A percentile compares a stretch with the other conserved stretches of the same genome.
Evolutionary conservation across 2,113 vertebrate species (phyloP).

Genomic region (Nicator chloris): DNA sequence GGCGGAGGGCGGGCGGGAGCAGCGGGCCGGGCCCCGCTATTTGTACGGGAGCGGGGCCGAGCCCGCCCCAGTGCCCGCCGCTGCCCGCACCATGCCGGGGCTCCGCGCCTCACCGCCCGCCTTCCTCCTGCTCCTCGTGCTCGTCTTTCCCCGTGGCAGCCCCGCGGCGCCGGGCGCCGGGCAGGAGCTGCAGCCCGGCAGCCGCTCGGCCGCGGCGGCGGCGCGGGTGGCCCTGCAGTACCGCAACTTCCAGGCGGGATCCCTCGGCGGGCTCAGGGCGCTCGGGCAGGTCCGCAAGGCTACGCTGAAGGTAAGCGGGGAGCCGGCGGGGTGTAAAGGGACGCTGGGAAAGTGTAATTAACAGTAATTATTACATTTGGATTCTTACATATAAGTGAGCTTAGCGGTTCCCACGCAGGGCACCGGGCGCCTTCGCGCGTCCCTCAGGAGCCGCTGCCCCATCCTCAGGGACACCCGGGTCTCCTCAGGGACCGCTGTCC

Average conservation of each 20-base stretch:
- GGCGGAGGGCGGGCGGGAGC: background rate
- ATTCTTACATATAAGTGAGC: fast-evolving
- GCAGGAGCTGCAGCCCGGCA: background rate
- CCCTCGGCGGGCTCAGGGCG: conserved; percentile 25
- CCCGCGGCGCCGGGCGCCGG: background rate
- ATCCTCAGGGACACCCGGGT: background rate
- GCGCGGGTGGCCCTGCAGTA: conserved; percentile 62
- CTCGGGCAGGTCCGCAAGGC: conserved; percentile 42
- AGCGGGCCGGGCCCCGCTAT: conserved; percentile 1
- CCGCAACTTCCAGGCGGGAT: conserved; percentile 52
- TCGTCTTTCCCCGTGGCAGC: background rate
- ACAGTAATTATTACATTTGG: fast-evolving
- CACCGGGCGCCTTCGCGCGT: background rate
- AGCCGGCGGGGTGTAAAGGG: background rate
- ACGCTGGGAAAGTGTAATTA: fast-evolving
- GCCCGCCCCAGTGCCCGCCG: background rate
- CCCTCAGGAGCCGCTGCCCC: background rate
- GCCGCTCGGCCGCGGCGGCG: background rate
- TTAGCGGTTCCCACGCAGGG: background rate
- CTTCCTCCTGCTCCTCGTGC: background rate
- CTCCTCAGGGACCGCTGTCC: background rate
- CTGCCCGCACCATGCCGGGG: background rate
- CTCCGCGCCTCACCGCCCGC: background rate
- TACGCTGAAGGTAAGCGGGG: conserved; percentile 50
- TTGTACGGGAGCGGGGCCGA: background rate